Conservation (phyloP, 2,888 invertebrate species). For the Epistrophe eligans region DNA sequence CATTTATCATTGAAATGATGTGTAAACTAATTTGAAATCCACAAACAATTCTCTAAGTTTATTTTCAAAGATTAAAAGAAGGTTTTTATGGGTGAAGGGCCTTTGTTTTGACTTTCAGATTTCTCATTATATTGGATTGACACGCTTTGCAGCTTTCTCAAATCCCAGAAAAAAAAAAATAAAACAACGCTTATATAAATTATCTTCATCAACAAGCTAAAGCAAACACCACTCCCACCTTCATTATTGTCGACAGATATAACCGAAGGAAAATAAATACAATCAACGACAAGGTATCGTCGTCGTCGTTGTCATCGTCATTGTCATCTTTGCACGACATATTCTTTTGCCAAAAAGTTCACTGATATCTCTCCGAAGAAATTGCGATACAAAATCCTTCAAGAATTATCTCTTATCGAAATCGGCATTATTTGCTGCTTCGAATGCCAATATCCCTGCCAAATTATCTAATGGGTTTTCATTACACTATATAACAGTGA, state of each 20-base stretch:
- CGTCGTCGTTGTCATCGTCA: too few species aligned
- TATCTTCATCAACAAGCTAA: constrained; percentile 10
- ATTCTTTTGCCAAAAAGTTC: constrained; percentile 24
- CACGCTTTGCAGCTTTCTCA: constrained; percentile 33
- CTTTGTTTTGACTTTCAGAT: too few species aligned
- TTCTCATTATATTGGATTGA: constrained; percentile 1
- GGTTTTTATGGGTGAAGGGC: too few species aligned
- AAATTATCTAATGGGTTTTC: constrained; percentile 61
- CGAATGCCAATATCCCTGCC: constrained; percentile 52
- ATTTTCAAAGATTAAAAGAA: too few species aligned
- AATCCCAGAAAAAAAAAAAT: constrained; percentile 35
- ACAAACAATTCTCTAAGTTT: too few species aligned
- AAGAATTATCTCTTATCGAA: constrained; percentile 48
- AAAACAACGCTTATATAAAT: constrained; percentile 36
- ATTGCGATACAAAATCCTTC: constrained; percentile 29
- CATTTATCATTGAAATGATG: too few species aligned
- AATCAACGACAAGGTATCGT: not conserved
- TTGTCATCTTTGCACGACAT: not conserved
- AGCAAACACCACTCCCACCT: constrained; percentile 20
- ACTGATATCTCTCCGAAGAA: constrained; percentile 52
- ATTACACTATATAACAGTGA: not conserved
- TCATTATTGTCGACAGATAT: not conserved
- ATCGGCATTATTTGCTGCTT: constrained; percentile 40
- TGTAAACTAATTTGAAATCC: too few species aligned
- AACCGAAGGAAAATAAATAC: not conserved